Evolutionary conservation across 2,113 vertebrate genomes (phyloP), one percentile per base, ranked within the genome.

Genomic region (Callorhinus ursinus): DNA sequence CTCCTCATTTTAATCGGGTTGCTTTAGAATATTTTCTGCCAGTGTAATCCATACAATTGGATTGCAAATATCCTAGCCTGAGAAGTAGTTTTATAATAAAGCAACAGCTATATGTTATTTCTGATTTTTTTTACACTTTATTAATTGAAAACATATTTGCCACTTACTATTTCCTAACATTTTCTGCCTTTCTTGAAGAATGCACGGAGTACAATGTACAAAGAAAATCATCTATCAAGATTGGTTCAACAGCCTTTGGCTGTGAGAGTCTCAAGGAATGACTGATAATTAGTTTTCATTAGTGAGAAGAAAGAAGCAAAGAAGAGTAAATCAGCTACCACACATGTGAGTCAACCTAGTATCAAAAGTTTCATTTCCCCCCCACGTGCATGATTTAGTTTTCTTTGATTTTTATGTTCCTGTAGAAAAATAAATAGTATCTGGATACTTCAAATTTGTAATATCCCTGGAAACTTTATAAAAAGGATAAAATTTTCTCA

Each of bases 271-370:
- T 85, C 57, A 88, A 80, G 31, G 24, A 91, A 72, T 87, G 71
- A 67, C 82, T 93, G 51, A 71, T 83, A 83, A 90, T 95, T 33
- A 85, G 42, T 93, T 93, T 85, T 96, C 63, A 93, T 84, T 88
- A 87, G 59, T 77, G 49, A 93, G 82, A 96, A 80, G 82, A 59
- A 69, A 90, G 74, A 95, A 76, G 39, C 21, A 79, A 88, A 84
- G 36, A 80, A 76, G 49, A 76, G 55, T 69, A 74, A 90, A 49
- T 92, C 31, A 80, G 24, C 5, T 81, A 74, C 51, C 10, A 76
- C 3, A 61, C 33, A 26, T 85, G 1, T 63, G 24, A 88, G n/a
- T 93, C 63, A 86, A 55, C 10, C 4, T 90, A 46, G 46, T 19
- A 67, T 57, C 21, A 63, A 93, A 51, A 85, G 28, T 55, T 86